These are phyloP conservation scores for Pimephales promelas DNA, from an alignment of 2,113 vertebrate species.

Conservation along the genomic window DNA sequence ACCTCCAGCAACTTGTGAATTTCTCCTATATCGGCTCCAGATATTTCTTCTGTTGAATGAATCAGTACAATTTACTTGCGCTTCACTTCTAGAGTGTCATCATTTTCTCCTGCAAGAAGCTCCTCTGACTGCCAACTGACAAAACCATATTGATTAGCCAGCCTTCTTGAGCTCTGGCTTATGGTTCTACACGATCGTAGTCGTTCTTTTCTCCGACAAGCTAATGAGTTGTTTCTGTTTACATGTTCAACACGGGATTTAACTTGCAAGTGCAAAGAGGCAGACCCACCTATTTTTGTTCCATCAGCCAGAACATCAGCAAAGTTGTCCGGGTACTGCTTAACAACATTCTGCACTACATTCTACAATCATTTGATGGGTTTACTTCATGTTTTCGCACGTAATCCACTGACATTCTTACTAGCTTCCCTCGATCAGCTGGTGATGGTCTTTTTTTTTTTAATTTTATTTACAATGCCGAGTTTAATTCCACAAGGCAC, in stretches of 20 bases:
- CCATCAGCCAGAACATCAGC: background rate
- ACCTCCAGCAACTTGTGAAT: too few species aligned
- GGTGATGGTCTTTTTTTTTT: conserved; percentile 2
- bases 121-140: too few species aligned
- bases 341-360: background rate
- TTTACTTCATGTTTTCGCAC: background rate
- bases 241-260: conserved; percentile 10
- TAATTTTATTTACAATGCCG: conserved; percentile 1
- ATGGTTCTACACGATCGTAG: background rate
- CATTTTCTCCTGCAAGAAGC: too few species aligned
- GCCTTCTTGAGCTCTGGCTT: too few species aligned
- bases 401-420: background rate
- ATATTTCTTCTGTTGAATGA: too few species aligned
- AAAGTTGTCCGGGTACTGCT: background rate
- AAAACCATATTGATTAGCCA: too few species aligned
- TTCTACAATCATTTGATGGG: background rate
- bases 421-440: conserved; percentile 4
- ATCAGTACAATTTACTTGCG: too few species aligned
- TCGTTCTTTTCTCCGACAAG: background rate
- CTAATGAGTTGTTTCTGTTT: background rate
- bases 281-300: background rate
- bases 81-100: too few species aligned
- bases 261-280: background rate
- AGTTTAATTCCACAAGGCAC: background rate
- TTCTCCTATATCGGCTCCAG: too few species aligned